Conservation (phyloP, 2,113 vertebrate species). For the Scortum barcoo region DNA sequence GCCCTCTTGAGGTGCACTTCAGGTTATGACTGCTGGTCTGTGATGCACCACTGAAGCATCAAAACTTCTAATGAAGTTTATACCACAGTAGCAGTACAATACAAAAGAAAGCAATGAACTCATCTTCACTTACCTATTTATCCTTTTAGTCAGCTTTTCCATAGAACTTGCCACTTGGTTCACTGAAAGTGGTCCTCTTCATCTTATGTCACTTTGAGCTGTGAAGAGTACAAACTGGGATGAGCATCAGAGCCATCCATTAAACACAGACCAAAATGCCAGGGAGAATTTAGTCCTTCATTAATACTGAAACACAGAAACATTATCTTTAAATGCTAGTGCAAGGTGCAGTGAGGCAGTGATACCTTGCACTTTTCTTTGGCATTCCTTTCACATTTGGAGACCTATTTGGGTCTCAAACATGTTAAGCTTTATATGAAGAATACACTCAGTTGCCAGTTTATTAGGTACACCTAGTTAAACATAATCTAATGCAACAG, state of each 20-base stretch:
- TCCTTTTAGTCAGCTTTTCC: not conserved
- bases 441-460: not conserved
- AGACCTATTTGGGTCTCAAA: not conserved
- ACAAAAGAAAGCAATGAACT: not conserved
- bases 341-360: not conserved
- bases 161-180: not conserved
- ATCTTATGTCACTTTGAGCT: not conserved
- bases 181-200: not conserved
- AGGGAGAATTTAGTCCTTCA: not conserved
- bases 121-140: not conserved
- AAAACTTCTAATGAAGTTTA: not conserved
- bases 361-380: not conserved
- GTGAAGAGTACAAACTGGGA: not conserved
- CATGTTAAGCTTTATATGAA: not conserved
- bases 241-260: not conserved
- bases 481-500: not conserved
- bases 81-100: not conserved
- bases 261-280: not conserved
- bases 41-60: not conserved
- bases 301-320: not conserved
- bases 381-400: not conserved
- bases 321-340: not conserved
- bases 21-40: not conserved
- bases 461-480: not conserved
- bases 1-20: conserved; percentile 60